Evolutionary conservation across 2,113 vertebrate genomes (phyloP).

Genomic region (Corydoras maculifer): DNA sequence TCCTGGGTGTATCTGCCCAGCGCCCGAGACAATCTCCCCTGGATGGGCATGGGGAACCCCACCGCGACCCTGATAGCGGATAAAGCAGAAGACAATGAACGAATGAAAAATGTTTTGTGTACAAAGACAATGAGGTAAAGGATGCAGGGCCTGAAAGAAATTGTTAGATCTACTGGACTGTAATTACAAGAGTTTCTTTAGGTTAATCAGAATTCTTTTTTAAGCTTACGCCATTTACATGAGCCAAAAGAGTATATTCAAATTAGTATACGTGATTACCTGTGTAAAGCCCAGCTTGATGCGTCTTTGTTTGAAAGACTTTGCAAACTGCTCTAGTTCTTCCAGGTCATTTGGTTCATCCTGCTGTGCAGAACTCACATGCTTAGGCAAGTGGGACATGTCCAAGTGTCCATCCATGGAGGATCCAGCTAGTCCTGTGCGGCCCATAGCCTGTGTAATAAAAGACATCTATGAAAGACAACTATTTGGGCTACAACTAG

Average conservation of each 20-base stretch:
- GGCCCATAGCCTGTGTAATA: conserved; percentile 72
- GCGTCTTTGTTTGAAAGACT: conserved; percentile 95
- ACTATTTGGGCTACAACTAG: too few species aligned
- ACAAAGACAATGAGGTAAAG: too few species aligned
- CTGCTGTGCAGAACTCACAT: conserved; percentile 65
- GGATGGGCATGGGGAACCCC: too few species aligned
- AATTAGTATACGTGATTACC: conserved; percentile 49
- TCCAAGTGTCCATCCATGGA: conserved; percentile 76
- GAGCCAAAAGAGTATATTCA: background rate
- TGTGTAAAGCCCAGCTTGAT: conserved; percentile 98
- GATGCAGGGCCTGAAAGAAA: too few species aligned
- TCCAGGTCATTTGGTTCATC: conserved; percentile 94
- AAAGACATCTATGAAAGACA: background rate
- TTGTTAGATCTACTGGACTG: too few species aligned
- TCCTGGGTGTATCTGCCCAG: too few species aligned
- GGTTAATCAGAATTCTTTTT: background rate
- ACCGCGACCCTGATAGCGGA: too few species aligned
- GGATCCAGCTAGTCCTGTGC: conserved; percentile 75
- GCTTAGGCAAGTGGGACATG: conserved; percentile 80
- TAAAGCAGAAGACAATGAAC: too few species aligned
- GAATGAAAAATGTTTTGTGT: too few species aligned
- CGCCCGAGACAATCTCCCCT: too few species aligned
- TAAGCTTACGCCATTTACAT: background rate
- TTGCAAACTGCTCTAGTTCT: conserved; percentile 94
- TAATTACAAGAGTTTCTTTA: too few species aligned